Conservation (phyloP, 30 jellyfish, hydroid and myxozoan species). For the Sanderia malayensis region DNA sequence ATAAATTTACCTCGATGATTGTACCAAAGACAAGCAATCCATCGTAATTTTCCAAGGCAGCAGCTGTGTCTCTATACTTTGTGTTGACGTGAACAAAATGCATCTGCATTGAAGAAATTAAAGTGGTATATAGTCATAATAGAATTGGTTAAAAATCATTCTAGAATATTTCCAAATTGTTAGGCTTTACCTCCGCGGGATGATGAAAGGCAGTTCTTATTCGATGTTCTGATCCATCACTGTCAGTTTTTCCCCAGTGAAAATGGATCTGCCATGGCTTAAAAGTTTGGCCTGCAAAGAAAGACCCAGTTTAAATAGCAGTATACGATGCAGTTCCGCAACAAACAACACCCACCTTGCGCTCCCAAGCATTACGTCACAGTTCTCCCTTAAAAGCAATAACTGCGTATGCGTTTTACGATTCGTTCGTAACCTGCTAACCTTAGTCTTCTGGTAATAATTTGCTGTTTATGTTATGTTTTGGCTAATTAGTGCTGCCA, state of each 20-base stretch:
- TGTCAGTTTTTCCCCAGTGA: slow-evolving; percentile 63
- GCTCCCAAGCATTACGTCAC: no score
- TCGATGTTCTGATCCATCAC: slow-evolving; percentile 62
- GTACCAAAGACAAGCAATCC: slow-evolving; percentile 68
- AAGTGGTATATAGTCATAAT: neutral
- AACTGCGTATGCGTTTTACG: no score
- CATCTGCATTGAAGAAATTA: slow-evolving; percentile 24
- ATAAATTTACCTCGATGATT: slow-evolving; percentile 33
- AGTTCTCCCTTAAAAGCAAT: no score
- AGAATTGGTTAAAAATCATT: no score
- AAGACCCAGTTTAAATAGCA: no score
- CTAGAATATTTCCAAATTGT: no score
- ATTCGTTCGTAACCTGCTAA: no score
- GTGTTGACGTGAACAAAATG: slow-evolving; percentile 67
- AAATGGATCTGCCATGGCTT: slow-evolving; percentile 66
- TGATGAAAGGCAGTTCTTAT: neutral
- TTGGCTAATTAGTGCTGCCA: no score
- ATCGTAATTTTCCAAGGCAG: slow-evolving; percentile 39
- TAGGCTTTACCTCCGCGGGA: slow-evolving; percentile 50
- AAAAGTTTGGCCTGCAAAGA: slow-evolving; percentile 42
- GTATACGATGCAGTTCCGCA: no score
- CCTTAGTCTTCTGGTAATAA: no score
- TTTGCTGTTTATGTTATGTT: no score
- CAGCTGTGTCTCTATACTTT: slow-evolving; percentile 19
- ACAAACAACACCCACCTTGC: no score